These are phyloP conservation scores for Leguminivora glycinivorella DNA, from an alignment of 1,140 invertebrate species.

Conservation along the genomic window DNA sequence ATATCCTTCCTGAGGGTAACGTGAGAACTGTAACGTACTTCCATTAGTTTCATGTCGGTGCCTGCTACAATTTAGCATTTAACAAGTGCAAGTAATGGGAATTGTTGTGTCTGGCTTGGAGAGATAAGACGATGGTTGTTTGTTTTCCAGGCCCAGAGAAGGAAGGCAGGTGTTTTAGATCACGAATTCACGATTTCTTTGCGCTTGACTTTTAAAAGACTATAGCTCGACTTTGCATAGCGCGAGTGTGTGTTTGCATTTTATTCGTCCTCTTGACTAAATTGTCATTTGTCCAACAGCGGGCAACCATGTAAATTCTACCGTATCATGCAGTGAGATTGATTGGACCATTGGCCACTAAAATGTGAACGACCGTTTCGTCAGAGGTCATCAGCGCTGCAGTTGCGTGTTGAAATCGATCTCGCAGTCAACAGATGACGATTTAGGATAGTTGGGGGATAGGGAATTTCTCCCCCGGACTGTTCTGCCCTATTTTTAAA, in stretches of 20 bases:
- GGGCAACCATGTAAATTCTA: neutral
- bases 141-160: neutral
- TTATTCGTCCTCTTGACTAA: too few relatives aligned
- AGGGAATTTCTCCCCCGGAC: constrained; percentile 39
- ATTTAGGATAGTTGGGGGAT: constrained; percentile 12
- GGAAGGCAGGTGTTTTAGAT: neutral
- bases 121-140: constrained; percentile 23
- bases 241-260: too few relatives aligned
- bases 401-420: constrained; percentile 37
- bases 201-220: too few relatives aligned
- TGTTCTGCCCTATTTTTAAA: constrained; percentile 50
- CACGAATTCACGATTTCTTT: neutral
- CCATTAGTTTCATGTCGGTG: constrained; percentile 51
- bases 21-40: constrained; percentile 63
- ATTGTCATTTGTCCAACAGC: neutral
- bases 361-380: constrained; percentile 23
- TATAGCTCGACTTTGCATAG: too few relatives aligned
- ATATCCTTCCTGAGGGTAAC: constrained; percentile 59
- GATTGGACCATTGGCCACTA: neutral
- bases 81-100: constrained; percentile 52
- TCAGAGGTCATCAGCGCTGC: neutral
- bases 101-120: constrained; percentile 3
- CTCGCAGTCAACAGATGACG: constrained; percentile 46
- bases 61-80: constrained; percentile 49
- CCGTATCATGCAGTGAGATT: constrained; percentile 4